Percentiles rank a stretch among this genome's conserved stretches.
phyloP scores from a whole-genome alignment of 2,797 vertebrate genomes.

The Leptatherina wallacei region DNA sequence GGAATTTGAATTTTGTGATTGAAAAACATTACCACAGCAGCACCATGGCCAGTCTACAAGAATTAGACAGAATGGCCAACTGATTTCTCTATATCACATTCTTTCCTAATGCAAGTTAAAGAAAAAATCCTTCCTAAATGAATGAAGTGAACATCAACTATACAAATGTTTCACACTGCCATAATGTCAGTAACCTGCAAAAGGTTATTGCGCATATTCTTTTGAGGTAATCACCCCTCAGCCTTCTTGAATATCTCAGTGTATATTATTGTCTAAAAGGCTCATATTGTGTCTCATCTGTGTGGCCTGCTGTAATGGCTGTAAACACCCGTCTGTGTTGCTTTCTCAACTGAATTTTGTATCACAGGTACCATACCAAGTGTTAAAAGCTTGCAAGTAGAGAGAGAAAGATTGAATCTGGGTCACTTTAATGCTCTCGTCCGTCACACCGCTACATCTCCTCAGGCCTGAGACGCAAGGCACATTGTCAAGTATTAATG shows the following conservation, averaged over 20 bases:
- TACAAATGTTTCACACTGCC: not conserved
- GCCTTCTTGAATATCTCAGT: constrained; percentile 63
- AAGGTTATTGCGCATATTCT: constrained; percentile 3
- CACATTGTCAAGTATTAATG: constrained; percentile 87
- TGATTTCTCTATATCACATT: not conserved
- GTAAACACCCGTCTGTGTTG: constrained; percentile 65
- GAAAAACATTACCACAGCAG: too few relatives aligned
- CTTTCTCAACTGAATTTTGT: constrained; percentile 73
- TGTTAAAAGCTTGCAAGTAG: constrained; percentile 77
- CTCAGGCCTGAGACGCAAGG: constrained; percentile 71
- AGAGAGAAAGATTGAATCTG: constrained; percentile 80
- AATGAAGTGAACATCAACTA: not conserved
- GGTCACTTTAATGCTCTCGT: constrained; percentile 81
- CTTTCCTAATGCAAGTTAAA: not conserved
- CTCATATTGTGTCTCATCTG: constrained; percentile 45
- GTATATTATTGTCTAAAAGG: constrained; percentile 35
- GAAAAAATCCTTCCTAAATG: not conserved
- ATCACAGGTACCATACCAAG: constrained; percentile 74
- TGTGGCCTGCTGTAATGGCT: constrained; percentile 60
- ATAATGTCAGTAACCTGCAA: not conserved
- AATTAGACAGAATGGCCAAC: not conserved
- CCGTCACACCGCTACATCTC: constrained; percentile 76
- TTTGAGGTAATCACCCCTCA: constrained; percentile 11
- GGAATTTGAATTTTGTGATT: not conserved
- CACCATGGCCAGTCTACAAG: not conserved